A percentile compares a stretch with the other conserved stretches of the same genome.
These are phyloP conservation scores for Diceros bicornis DNA, from an alignment of 2,797 vertebrate species.

Conservation along the genomic window DNA sequence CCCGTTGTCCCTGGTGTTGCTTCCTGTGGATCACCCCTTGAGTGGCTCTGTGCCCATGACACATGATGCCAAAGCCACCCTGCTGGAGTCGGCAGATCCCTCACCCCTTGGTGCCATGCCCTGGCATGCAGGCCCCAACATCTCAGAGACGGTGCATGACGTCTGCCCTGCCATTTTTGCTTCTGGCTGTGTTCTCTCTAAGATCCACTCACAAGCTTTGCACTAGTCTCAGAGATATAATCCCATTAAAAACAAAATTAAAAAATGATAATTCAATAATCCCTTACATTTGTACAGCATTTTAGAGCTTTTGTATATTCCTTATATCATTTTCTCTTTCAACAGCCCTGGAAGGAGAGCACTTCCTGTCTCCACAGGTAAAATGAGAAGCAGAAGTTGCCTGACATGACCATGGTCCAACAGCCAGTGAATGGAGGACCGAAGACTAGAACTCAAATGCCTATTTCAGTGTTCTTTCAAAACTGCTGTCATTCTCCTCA, in stretches of 20 bases:
- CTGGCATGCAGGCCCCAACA: fast-evolving
- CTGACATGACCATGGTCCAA: background rate
- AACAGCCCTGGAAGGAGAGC: background rate
- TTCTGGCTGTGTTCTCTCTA: background rate
- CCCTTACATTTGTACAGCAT: background rate
- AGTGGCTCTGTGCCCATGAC: background rate
- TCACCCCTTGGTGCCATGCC: background rate
- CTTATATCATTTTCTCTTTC: background rate
- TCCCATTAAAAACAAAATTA: background rate
- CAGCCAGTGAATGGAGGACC: background rate
- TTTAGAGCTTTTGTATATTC: background rate
- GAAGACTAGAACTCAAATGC: background rate
- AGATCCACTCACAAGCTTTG: background rate
- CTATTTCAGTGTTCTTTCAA: background rate
- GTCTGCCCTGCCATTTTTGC: background rate
- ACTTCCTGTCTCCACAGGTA: background rate
- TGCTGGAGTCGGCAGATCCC: background rate
- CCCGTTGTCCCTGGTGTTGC: background rate
- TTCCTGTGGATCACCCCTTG: background rate
- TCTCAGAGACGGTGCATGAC: background rate
- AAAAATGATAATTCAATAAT: background rate
- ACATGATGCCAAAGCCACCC: background rate
- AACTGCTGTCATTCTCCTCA: background rate
- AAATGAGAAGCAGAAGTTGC: background rate
- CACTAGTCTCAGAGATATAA: background rate